Base-by-base conservation (phyloP, 2,797 vertebrate species). In the Gouania willdenowi region DNA sequence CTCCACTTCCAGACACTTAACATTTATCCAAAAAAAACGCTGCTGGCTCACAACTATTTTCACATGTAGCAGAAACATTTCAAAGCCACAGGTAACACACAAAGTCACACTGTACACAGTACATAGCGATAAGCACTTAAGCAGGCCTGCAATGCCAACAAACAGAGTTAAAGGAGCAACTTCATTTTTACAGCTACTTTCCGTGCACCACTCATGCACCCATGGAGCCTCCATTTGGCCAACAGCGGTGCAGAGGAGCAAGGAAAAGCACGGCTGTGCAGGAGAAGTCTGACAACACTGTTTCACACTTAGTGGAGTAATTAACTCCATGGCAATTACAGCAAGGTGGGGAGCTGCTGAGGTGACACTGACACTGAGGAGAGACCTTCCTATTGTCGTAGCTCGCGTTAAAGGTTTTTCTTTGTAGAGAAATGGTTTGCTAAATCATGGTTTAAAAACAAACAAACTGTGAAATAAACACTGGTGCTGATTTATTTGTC, bases 321-420 rank as follows among this genome's bases (percentile, higher is more conserved):
- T 87, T 86, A 87, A 87, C 84, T 87, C 53, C 2, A 71, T 85
- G 71, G 84, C 84, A 86, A 88, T 87, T 87, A 87, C 84, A 84
- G 82, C 74, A 75, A 87, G 85, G 84, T 82, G 77, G 69, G 81
- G 74, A 75, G 76, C 66, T 64, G 75, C 77, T 58, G 79, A 77
- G 76, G 81, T 81, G 84, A 81, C 75, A 75, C 60, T 58, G 75
- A 78, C 61, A 52, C 70, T 70, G 59, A 51, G 49, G 45, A 70
- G 66, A 69, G 52, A 69, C 67, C 41, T 46, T 72, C 50, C 53
- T 60, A 60, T 61, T 65, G 66, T 62, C 70, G 47, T 54, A n/a
- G n/a, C n/a, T n/a, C n/a, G n/a, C n/a, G n/a, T n/a, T n/a, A n/a
- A n/a, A n/a, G n/a, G n/a, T n/a, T n/a, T n/a, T n/a, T n/a, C n/a